Evolutionary conservation across 37 sponge, comb jelly and placozoan genomes (phyloP), one percentile per base, ranked within the genome.

Genomic region (Aphrocallistes beatrix): DNA sequence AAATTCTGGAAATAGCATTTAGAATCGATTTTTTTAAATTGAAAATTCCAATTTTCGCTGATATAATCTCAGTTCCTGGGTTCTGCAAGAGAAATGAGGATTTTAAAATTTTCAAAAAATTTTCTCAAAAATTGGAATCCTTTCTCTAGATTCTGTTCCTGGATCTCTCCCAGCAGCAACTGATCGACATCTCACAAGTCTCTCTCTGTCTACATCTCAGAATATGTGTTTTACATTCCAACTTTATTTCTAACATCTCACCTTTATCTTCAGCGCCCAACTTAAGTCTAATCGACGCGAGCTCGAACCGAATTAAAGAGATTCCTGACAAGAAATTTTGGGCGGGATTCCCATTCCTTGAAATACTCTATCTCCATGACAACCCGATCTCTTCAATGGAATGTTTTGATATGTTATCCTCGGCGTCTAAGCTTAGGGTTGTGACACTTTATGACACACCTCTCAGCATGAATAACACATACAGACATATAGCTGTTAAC

Each of bases 161-260:
- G 75, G 75, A 60, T 28, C 6, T 60, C n/a, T 60, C 75, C 3
- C 75, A 60, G n/a, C 75, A 60, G n/a, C 75, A 60, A 28, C 75
- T 60, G 75, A 60, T 60, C 21, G 75, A 60, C n/a, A 60, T 60
- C n/a, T 60, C 75, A 13, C 75, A 60, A 13, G 21, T 60, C n/a
- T 60, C 75, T 32, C 75, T 60, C 34, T 60, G 75, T 60, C 3
- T 60, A 60, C 75, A 28, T 6, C 75, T 60, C 25, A 60, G n/a
- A 60, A 60, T 60, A 21, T 60, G 75, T 30, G n/a, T 60, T 60
- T 60, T 60, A 25, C 75, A 60, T 60, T 60, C 75, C 25, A 60
- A 60, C 34, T 60, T 60, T 28, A 30, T 60, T 60, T 19, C 75
- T 13, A 60, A 60, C 75, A 19, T 60, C 10, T 19, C 10, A 60